Percentiles rank a stretch among this genome's conserved stretches.
Conservation (phyloP, 2,113 vertebrate genomes). For the Solea senegalensis region DNA sequence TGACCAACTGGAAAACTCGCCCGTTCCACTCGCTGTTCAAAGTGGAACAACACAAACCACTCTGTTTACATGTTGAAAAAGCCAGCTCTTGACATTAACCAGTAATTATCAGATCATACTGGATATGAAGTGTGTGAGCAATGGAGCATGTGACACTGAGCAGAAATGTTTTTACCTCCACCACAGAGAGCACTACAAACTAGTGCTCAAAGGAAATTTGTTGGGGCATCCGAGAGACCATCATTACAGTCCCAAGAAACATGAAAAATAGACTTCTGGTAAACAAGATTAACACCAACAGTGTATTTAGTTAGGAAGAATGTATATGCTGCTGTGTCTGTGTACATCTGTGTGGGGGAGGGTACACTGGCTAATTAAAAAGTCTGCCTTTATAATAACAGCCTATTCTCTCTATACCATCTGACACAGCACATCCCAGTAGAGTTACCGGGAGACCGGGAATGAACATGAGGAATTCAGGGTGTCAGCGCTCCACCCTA, state of each 20-base stretch:
- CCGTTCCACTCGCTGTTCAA: background rate
- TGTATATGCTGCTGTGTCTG: slow-evolving; percentile 1
- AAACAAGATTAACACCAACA: slow-evolving; percentile 32
- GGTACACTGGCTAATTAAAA: slow-evolving; percentile 66
- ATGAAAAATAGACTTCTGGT: slow-evolving; percentile 35
- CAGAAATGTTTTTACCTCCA: slow-evolving; percentile 26
- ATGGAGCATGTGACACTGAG: background rate
- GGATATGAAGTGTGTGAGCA: slow-evolving; percentile 15
- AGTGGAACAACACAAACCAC: slow-evolving; percentile 17
- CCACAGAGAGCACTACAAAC: slow-evolving; percentile 2
- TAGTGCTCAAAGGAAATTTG: background rate
- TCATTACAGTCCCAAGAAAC: slow-evolving; percentile 50
- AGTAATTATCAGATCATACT: slow-evolving; percentile 37
- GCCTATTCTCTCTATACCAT: slow-evolving; percentile 24
- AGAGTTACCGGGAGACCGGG: slow-evolving; percentile 53
- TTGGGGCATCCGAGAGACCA: slow-evolving; percentile 47
- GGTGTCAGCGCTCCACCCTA: slow-evolving; percentile 54
- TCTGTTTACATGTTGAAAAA: background rate
- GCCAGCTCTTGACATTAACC: slow-evolving; percentile 38
- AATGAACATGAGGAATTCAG: slow-evolving; percentile 65
- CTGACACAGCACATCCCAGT: slow-evolving; percentile 64
- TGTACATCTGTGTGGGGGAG: slow-evolving; percentile 17
- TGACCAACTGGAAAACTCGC: background rate
- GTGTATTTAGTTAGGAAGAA: slow-evolving; percentile 5
- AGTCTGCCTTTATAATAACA: slow-evolving; percentile 52